Percentiles rank a stretch among this genome's conserved stretches.
phyloP scores from a whole-genome alignment of 2,113 vertebrate species.

The Electrona antarctica region DNA sequence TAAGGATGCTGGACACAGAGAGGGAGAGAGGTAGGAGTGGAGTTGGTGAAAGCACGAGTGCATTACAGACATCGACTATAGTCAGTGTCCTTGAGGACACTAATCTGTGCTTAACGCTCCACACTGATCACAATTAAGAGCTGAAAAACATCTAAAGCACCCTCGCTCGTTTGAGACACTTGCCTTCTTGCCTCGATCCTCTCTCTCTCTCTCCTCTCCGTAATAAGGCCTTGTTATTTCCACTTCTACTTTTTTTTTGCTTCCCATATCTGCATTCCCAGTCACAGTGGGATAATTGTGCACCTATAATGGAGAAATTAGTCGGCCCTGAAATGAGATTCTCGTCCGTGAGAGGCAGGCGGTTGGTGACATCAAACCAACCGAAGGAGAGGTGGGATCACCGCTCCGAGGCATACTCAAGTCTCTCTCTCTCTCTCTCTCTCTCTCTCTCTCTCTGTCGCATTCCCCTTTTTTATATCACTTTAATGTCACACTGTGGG shows the following conservation, averaged over 20 bases:
- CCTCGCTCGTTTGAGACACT: not conserved
- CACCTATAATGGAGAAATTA: slow-evolving; percentile 80
- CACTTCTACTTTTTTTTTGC: slow-evolving; percentile 31
- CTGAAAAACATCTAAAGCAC: slow-evolving; percentile 44
- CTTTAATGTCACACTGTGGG: slow-evolving; percentile 65
- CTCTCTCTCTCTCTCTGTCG: not conserved
- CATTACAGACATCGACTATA: not conserved
- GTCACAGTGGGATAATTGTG: slow-evolving; percentile 75
- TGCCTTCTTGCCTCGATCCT: not conserved
- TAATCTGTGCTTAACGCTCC: slow-evolving; percentile 52
- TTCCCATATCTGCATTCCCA: slow-evolving; percentile 65
- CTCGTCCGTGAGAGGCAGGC: slow-evolving; percentile 51
- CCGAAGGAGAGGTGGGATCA: slow-evolving; percentile 50
- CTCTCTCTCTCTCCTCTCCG: not conserved
- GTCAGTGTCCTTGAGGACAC: slow-evolving; percentile 30
- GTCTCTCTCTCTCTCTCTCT: slow-evolving; percentile 38
- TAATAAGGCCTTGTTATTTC: too few relatives aligned
- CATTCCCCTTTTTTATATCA: slow-evolving; percentile 42
- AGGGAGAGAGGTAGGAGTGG: not conserved
- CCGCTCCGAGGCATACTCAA: slow-evolving; percentile 60
- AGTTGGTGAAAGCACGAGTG: not conserved
- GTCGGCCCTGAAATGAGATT: slow-evolving; percentile 79
- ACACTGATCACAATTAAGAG: slow-evolving; percentile 56
- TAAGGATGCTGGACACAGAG: not conserved
- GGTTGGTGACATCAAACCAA: slow-evolving; percentile 64